These are phyloP conservation scores for Priocnemis perturbator DNA, from an alignment of 2,888 invertebrate genomes.

Conservation along the genomic window DNA sequence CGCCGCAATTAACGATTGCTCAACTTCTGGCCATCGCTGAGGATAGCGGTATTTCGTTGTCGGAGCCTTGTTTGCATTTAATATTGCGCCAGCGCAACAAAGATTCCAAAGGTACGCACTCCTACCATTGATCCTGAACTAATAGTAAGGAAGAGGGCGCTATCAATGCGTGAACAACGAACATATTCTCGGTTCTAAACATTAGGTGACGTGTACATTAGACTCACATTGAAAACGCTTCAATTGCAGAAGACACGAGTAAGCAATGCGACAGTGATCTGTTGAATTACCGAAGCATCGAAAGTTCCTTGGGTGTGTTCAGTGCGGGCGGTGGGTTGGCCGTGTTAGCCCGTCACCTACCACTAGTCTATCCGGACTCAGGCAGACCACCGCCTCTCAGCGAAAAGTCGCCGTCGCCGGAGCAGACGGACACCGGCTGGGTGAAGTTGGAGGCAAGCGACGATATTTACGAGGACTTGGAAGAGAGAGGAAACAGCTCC, in stretches of 20 bases:
- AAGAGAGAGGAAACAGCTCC: slow-evolving; percentile 76
- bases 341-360: slow-evolving; percentile 90
- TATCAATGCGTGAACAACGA: no score
- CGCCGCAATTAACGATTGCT: slow-evolving; percentile 78
- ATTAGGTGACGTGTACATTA: no score
- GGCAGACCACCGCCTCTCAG: slow-evolving; percentile 77
- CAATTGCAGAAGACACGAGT: slow-evolving; percentile 59
- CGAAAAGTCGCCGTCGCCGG: slow-evolving; percentile 78
- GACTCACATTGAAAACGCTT: no score
- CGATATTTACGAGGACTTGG: slow-evolving; percentile 80
- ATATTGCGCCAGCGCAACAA: slow-evolving; percentile 67
- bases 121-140: not conserved
- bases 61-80: slow-evolving; percentile 76
- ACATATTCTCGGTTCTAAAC: no score
- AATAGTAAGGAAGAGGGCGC: no score
- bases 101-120: slow-evolving; percentile 65
- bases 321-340: slow-evolving; percentile 92
- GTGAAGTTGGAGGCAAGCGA: slow-evolving; percentile 80
- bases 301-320: slow-evolving; percentile 87
- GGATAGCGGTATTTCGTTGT: slow-evolving; percentile 76
- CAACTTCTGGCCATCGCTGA: slow-evolving; percentile 79
- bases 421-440: slow-evolving; percentile 78
- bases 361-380: slow-evolving; percentile 89
- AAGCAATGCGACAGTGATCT: slow-evolving; percentile 61
- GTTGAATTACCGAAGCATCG: slow-evolving; percentile 67